A percentile compares a stretch with the other conserved stretches of the same genome.
These are phyloP conservation scores for Chymomyza costata DNA, from an alignment of 1,140 invertebrate species.

Conservation along the genomic window DNA sequence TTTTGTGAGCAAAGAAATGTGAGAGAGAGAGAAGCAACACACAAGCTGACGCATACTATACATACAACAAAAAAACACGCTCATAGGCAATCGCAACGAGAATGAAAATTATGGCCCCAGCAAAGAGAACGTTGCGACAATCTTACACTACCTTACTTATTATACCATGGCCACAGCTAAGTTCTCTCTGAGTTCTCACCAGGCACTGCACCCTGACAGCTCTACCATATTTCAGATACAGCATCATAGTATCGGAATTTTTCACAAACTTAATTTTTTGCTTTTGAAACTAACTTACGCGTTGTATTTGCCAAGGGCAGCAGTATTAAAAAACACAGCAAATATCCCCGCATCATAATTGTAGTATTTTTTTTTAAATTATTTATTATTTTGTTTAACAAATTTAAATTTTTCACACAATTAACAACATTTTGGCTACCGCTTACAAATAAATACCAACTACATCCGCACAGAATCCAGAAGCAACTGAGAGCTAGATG, in stretches of 20 bases:
- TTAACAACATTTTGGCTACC: constrained; percentile 26
- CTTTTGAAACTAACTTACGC: constrained; percentile 52
- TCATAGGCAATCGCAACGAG: too few relatives aligned
- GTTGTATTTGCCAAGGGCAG: constrained; percentile 54
- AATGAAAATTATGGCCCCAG: too few relatives aligned
- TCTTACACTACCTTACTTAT: too few relatives aligned
- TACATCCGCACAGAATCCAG: constrained; percentile 22
- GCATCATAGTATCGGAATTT: constrained; percentile 58
- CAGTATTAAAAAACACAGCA: constrained; percentile 45
- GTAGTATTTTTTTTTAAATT: constrained; percentile 6
- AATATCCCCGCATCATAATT: constrained; percentile 49
- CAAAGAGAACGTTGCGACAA: too few relatives aligned
- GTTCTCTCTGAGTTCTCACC: neutral
- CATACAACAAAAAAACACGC: too few relatives aligned
- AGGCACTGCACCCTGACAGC: constrained; percentile 39
- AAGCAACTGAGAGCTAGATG: constrained; percentile 29
- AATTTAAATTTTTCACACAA: neutral
- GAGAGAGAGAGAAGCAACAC: too few relatives aligned
- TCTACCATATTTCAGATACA: constrained; percentile 40
- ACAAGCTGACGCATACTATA: too few relatives aligned
- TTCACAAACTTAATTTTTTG: constrained; percentile 9
- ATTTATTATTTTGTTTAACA: neutral
- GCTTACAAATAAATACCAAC: constrained; percentile 14
- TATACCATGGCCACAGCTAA: too few relatives aligned
- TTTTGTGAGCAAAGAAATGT: too few relatives aligned